Base-by-base conservation (phyloP, 2,113 vertebrate species). In the Cairina moschata region DNA sequence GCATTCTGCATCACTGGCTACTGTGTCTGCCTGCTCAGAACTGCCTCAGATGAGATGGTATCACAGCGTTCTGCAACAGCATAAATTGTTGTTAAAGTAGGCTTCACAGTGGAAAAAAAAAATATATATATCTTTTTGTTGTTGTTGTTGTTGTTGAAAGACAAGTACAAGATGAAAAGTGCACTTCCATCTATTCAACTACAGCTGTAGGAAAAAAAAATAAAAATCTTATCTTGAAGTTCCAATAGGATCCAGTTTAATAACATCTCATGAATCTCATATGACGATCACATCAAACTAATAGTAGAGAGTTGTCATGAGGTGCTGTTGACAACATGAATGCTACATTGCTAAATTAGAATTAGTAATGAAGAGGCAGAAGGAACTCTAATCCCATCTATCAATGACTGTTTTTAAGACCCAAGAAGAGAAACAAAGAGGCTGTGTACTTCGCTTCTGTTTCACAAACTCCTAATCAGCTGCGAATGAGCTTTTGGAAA, bases 401-500 rank as follows among this genome's bases (percentile, higher is more conserved):
- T 88, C 66, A 92, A 91, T 94, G 72, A 60, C 69, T 82, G 36
- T 44, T 96, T 84, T 93, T 63, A 90, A 92, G 86, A 95, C 14
- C 26, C 48, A 93, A 10, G 8, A 77, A 96, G 48, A 50, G 38
- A 82, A 89, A 79, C 36, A 38, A 91, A 88, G 52, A 42, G 20
- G 69, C 31, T 88, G 52, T 29, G 68, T 71, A 93, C 91, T 96
- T 97, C 68, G 36, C 74, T 58, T 74, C 29, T 91, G 48, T 95
- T 97, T 93, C 94, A 88, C 58, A 89, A 95, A 94, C 81, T 84
- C 42, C 38, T 91, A 81, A 95, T 78, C 86, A 96, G 84, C 52
- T 96, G 81, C 75, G 93, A 93, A 92, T 69, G 75, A 88, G 81
- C 86, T 96, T 96, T 83, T 76, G 78, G 85, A 88, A 91, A 94